A percentile compares a stretch with the other conserved stretches of the same genome.
Evolutionary conservation across 2,113 vertebrate genomes (phyloP).

Genomic region (Indicator maculatus): DNA sequence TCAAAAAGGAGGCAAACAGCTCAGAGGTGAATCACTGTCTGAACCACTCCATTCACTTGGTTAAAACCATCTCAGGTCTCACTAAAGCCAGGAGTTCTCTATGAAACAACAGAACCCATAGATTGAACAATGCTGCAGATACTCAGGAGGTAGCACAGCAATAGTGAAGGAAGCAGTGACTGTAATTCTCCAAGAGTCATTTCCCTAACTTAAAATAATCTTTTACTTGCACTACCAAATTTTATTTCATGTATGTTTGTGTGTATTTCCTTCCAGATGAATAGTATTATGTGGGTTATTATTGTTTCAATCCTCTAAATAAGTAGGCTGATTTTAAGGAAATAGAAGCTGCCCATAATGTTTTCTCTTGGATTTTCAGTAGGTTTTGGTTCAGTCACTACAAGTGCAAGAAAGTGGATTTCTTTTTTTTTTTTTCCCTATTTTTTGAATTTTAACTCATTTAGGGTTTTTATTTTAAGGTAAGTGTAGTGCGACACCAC

Average conservation of each 20-base stretch:
- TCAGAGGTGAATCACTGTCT: neutral
- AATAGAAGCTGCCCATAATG: neutral
- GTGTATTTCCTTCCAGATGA: neutral
- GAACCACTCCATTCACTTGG: neutral
- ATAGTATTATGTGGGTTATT: neutral
- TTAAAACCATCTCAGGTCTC: neutral
- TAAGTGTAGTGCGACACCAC: neutral
- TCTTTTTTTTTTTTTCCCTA: neutral
- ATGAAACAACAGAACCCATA: neutral
- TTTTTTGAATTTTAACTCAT: neutral
- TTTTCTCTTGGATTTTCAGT: neutral
- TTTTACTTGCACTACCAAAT: neutral
- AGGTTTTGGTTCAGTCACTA: neutral
- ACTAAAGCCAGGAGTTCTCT: neutral
- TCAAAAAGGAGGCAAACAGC: neutral
- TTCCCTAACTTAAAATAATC: neutral
- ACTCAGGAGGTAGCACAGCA: neutral
- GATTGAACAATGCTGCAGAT: neutral
- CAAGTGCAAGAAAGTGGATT: neutral
- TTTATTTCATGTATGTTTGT: neutral
- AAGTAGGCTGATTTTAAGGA: neutral
- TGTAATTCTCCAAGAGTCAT: neutral
- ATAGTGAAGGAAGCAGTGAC: neutral
- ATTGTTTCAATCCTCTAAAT: neutral
- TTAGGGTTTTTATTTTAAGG: rapidly evolving